Conservation (phyloP, 2,797 vertebrate genomes). For the Cuniculus paca region DNA sequence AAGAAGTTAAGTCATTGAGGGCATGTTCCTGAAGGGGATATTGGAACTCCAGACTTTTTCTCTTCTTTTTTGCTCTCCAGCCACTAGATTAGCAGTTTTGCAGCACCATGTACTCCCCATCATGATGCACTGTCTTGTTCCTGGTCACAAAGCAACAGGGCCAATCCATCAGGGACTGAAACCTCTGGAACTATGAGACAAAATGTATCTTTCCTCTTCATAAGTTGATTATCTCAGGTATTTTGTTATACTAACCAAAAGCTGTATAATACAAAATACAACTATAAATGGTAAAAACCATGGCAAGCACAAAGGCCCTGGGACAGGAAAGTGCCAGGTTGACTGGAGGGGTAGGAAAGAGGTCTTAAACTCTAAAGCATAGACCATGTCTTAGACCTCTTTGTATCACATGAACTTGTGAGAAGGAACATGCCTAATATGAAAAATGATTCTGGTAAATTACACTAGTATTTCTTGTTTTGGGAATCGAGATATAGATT, state of each 20-base stretch:
- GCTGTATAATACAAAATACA: neutral
- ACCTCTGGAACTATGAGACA: too few relatives aligned
- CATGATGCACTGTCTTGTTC: neutral
- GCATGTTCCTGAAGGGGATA: neutral
- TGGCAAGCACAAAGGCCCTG: neutral
- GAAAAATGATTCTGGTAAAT: neutral
- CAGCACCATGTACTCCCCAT: neutral
- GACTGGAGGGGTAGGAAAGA: neutral
- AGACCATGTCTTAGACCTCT: neutral
- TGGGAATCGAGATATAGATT: neutral
- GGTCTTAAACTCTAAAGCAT: neutral
- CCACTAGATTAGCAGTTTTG: neutral
- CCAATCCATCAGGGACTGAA: too few relatives aligned
- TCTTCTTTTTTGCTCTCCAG: neutral
- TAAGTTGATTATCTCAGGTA: too few relatives aligned
- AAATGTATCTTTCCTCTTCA: too few relatives aligned
- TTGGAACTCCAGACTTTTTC: neutral
- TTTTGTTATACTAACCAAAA: neutral
- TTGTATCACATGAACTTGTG: neutral
- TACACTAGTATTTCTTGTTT: neutral
- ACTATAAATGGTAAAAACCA: neutral
- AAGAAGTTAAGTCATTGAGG: neutral
- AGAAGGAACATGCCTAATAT: too few relatives aligned
- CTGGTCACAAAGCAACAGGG: neutral
- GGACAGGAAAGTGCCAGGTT: neutral